A percentile compares a stretch with the other conserved stretches of the same genome.
Evolutionary conservation across 2,888 invertebrate species (phyloP).

Genomic region (Yponomeuta plumbellus): DNA sequence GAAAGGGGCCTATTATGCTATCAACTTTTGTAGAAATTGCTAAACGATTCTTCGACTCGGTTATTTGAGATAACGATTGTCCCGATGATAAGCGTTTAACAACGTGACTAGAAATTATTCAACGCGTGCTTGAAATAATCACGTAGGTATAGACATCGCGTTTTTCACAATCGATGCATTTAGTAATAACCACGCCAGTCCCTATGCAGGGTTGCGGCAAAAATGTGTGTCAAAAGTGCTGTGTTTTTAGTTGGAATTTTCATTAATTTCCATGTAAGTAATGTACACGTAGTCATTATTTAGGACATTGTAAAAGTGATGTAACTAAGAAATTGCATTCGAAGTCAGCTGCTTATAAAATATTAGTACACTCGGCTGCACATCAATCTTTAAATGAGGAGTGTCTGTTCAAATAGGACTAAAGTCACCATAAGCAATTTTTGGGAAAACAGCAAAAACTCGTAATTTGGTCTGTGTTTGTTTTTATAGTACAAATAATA

Average conservation of each 20-base stretch:
- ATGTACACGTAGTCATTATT: not conserved
- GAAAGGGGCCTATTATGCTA: not conserved
- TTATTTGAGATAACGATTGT: not conserved
- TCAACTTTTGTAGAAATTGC: not conserved
- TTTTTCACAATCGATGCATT: not conserved
- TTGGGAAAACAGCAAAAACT: too few relatives aligned
- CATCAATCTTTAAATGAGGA: too few relatives aligned
- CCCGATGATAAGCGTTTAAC: not conserved
- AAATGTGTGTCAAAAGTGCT: not conserved
- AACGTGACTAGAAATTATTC: not conserved
- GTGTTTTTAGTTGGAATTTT: not conserved
- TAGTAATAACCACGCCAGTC: not conserved
- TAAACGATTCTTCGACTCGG: not conserved
- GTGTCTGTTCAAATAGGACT: too few relatives aligned
- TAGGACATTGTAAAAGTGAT: not conserved
- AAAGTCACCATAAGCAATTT: too few relatives aligned
- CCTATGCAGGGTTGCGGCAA: constrained; percentile 1
- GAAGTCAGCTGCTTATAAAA: too few relatives aligned
- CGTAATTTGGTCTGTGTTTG: too few relatives aligned
- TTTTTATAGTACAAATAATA: too few relatives aligned
- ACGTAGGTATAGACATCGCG: not conserved
- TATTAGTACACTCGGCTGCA: too few relatives aligned
- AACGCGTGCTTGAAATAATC: not conserved
- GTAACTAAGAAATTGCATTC: too few relatives aligned
- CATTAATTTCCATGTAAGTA: constrained; percentile 2